Percentiles rank a stretch among this genome's conserved stretches.
phyloP scores from a whole-genome alignment of 2,888 invertebrate genomes.

The Noctua fimbriata region DNA sequence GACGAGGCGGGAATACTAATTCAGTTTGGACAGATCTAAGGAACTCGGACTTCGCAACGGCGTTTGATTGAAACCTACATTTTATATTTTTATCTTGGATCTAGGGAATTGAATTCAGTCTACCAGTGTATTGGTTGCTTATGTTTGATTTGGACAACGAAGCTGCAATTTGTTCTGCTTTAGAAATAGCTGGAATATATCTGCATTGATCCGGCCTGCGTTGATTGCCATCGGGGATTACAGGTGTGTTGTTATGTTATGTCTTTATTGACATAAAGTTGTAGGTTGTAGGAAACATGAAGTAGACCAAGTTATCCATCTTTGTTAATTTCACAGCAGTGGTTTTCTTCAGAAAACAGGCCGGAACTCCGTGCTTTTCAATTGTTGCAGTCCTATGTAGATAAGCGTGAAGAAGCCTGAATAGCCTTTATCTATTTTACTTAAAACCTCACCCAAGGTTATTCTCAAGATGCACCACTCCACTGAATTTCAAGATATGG shows the following conservation, averaged over 20 bases:
- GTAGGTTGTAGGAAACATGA: background rate
- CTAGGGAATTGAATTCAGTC: slow-evolving; percentile 22
- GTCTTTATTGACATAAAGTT: too few relatives aligned
- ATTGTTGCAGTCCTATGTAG: background rate
- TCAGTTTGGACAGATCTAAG: slow-evolving; percentile 37
- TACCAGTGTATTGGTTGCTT: slow-evolving; percentile 25
- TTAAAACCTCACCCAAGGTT: background rate
- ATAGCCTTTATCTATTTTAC: background rate
- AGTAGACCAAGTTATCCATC: background rate
- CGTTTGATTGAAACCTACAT: slow-evolving; percentile 47
- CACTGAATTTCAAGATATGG: background rate
- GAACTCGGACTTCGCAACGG: slow-evolving; percentile 19
- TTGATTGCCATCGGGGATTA: too few relatives aligned
- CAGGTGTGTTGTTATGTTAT: too few relatives aligned
- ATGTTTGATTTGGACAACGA: slow-evolving; percentile 9
- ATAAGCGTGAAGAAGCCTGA: background rate
- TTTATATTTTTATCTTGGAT: slow-evolving; percentile 40
- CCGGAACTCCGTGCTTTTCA: background rate
- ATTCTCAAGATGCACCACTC: background rate
- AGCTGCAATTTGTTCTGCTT: background rate
- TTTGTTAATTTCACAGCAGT: background rate
- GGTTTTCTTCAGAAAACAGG: background rate
- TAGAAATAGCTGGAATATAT: background rate
- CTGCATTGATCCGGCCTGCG: background rate
- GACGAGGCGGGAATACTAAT: slow-evolving; percentile 59